Percentiles rank a stretch among this genome's conserved stretches.
Conservation (phyloP, 2,888 invertebrate species). For the Epistrophella euchroma region DNA sequence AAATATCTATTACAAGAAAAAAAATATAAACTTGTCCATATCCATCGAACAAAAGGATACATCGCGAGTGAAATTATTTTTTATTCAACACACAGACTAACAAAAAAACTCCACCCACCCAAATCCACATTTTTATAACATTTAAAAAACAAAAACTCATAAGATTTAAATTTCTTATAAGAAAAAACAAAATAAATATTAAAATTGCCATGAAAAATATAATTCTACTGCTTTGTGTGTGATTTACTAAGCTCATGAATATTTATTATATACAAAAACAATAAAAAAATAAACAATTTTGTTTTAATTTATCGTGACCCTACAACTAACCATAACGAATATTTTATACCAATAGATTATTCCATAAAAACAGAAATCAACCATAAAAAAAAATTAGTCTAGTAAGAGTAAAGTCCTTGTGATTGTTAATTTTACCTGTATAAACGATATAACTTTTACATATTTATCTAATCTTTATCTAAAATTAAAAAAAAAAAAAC, state of each 20-base stretch:
- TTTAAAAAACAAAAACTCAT: slow-evolving; percentile 41
- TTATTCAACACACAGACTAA: slow-evolving; percentile 58
- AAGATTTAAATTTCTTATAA: slow-evolving; percentile 44
- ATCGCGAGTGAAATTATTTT: slow-evolving; percentile 75
- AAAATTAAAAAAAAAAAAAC: slow-evolving; percentile 49
- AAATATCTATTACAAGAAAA: slow-evolving; percentile 17
- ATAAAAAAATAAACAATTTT: slow-evolving; percentile 25
- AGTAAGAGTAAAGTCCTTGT: slow-evolving; percentile 73
- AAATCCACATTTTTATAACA: slow-evolving; percentile 56
- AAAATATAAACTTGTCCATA: slow-evolving; percentile 67
- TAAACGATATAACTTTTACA: slow-evolving; percentile 77
- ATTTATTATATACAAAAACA: slow-evolving; percentile 69
- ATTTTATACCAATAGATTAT: slow-evolving; percentile 69
- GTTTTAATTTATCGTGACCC: slow-evolving; percentile 45
- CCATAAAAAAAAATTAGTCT: slow-evolving; percentile 44
- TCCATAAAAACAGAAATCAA: slow-evolving; percentile 26
- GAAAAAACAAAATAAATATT: slow-evolving; percentile 50
- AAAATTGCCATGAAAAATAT: slow-evolving; percentile 75
- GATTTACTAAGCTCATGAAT: slow-evolving; percentile 71
- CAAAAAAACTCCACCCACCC: slow-evolving; percentile 71
- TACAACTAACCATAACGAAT: slow-evolving; percentile 58
- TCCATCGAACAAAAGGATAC: slow-evolving; percentile 75
- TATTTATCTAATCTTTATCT: slow-evolving; percentile 76
- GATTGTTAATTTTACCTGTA: slow-evolving; percentile 76
- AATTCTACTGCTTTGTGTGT: slow-evolving; percentile 76